Evolutionary conservation across 2,113 vertebrate genomes (phyloP), one percentile per base, ranked within the genome.

Genomic region (Conger conger): DNA sequence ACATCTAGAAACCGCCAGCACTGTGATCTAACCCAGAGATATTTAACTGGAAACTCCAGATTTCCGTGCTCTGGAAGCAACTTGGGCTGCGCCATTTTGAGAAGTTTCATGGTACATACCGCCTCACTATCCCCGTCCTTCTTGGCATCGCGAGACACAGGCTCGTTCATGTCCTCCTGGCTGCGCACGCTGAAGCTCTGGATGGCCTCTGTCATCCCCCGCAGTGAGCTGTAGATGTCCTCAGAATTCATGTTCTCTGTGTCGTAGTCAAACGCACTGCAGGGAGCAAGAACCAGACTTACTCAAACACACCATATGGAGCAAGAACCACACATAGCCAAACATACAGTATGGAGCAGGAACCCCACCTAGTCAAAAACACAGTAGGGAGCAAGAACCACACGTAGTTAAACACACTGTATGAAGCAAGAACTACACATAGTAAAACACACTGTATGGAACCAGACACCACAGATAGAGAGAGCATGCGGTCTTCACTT

Each of bases 161-260:
- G 97, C 86, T 99, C 97, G 45, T 96, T 94, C 93, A 96, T 96
- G 87, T 98, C 97, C 80, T 99, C 97, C 87, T 98, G 97, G 91
- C 96, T 99, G 82, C 96, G 96, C 91, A 96, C 97, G 92, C 97
- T 97, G 92, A 97, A 98, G 91, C 96, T 99, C 93, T 98, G 97
- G 91, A 99, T 98, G 92, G 97, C 97, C 94, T 99, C 97, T 20
- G 97, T 97, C 84, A 99, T 97, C 50, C 97, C 97, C 86, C 96
- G 95, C 80, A 99, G 96, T 60, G 97, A 99, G 91, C 97, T 98
- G 92, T 97, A 98, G 92, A 97, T 97, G 88, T 99, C 97, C 91
- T 99, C 97, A 8, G 97, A 96, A 92, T 98, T 98, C 95, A 98
- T 96, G 88, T 97, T 98, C 93, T 98, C 98, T 9, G 97, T 96